A percentile compares a stretch with the other conserved stretches of the same genome.
phyloP scores from a whole-genome alignment of 2,113 vertebrate species.

The Calyptomena viridis region DNA sequence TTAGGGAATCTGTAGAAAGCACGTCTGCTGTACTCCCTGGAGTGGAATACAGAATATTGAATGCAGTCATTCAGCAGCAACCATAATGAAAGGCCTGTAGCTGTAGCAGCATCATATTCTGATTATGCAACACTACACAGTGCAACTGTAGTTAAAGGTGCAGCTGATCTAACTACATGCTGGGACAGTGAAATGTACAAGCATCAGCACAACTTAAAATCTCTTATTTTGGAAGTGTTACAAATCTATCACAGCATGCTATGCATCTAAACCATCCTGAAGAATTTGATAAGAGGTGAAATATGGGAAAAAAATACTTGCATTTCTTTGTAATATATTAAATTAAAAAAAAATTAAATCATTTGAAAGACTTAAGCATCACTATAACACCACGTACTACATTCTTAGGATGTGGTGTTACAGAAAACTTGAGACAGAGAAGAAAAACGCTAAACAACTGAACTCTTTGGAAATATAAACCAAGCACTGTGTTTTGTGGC shows the following conservation, averaged over 20 bases:
- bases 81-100: background rate
- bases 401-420: background rate
- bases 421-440: background rate
- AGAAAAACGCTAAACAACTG: background rate
- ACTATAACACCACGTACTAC: background rate
- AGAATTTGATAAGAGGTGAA: background rate
- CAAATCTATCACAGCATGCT: background rate
- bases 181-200: background rate
- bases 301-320: background rate
- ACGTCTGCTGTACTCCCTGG: background rate
- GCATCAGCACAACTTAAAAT: background rate
- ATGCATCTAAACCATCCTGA: background rate
- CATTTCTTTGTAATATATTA: background rate
- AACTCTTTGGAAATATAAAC: background rate
- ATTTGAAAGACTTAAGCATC: background rate
- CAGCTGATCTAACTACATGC: background rate
- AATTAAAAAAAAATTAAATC: background rate
- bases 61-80: slow-evolving; percentile 24
- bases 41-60: background rate
- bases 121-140: slow-evolving; percentile 30
- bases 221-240: background rate
- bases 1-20: background rate
- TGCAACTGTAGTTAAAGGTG: background rate
- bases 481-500: background rate
- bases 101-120: background rate